Base-by-base conservation (phyloP, 2,113 vertebrate genomes). In the Synodontis membranacea region DNA sequence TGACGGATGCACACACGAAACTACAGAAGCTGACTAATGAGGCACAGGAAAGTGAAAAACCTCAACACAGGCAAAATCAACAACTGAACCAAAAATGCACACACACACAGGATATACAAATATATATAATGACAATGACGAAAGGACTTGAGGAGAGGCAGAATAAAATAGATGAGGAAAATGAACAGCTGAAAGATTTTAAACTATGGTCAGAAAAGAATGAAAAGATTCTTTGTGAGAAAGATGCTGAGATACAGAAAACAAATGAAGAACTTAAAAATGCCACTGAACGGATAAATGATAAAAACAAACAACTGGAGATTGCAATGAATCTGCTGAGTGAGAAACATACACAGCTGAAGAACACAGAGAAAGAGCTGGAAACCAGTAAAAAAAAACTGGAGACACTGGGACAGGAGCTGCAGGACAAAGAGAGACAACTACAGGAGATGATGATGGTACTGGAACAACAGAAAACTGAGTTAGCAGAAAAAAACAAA, bases 231-330 rank as follows among this genome's bases (percentile, higher is more conserved):
- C 23, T 46, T 25, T n/a, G 5, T 31, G 44, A 48, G 44, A 76
- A 17, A n/a, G 5, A 19, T 7, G 4, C 23, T 2, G 39, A 70
- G 34, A 37, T 72, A 42, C 0, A 5, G 39, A 1, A 72, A 25
- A 23, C 0, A 72, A 42, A 72, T 5, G 4, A 25, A 25, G 2
- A 23, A 8, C 34, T 68, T 37, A 0, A 66, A 31, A 34, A 34
- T 3, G 4, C n/a, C 58, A 60, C 25, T 60, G 58, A 60, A 12
- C 0, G 5, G n/a, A 14, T 34, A 7, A 8, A 56, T 3, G 28
- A 62, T 54, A 85, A 85, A 79, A 48, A 68, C 74, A 64, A 12
- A 42, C n/a, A 80, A 15, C 64, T 86, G 62, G 48, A 86, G 50
- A 56, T 72, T 21, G n/a, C 42, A 14, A 80, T 50, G n/a, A 75